Evolutionary conservation across 2,888 invertebrate genomes (phyloP).

Genomic region (Pristionchus mayeri): DNA sequence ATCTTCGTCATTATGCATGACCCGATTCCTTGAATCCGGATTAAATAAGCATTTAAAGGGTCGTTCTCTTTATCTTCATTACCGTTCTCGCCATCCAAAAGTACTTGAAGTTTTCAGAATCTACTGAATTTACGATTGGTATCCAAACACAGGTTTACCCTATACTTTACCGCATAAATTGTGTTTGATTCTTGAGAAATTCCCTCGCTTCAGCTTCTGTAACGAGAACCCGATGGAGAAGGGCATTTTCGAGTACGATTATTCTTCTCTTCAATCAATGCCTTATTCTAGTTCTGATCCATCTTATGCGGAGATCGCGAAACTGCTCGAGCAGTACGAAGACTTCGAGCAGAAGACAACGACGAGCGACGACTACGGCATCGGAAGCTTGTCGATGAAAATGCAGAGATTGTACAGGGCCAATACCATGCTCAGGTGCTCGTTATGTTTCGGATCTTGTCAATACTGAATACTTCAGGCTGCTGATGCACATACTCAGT

Average conservation of each 20-base stretch:
- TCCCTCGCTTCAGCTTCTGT: no score
- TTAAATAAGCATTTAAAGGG: neutral
- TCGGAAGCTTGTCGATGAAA: neutral
- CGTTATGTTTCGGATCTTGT: no score
- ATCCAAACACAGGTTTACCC: neutral
- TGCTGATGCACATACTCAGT: constrained; percentile 12
- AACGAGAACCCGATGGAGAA: no score
- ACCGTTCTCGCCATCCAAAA: neutral
- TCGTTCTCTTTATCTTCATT: neutral
- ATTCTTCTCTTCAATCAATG: no score
- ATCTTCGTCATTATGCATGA: neutral
- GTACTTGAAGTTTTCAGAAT: neutral
- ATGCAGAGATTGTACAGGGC: constrained; percentile 15
- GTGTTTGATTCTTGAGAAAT: neutral
- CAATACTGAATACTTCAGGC: neutral
- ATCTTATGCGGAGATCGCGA: neutral
- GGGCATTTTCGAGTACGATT: neutral
- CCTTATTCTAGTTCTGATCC: neutral
- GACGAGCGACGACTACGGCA: neutral
- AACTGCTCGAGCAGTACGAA: neutral
- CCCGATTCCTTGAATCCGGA: neutral
- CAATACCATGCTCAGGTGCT: neutral
- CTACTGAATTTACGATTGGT: neutral
- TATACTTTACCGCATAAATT: no score
- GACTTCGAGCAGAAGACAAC: neutral